Evolutionary conservation across 2,888 invertebrate species (phyloP).

Genomic region (Drosophila ustulata): DNA sequence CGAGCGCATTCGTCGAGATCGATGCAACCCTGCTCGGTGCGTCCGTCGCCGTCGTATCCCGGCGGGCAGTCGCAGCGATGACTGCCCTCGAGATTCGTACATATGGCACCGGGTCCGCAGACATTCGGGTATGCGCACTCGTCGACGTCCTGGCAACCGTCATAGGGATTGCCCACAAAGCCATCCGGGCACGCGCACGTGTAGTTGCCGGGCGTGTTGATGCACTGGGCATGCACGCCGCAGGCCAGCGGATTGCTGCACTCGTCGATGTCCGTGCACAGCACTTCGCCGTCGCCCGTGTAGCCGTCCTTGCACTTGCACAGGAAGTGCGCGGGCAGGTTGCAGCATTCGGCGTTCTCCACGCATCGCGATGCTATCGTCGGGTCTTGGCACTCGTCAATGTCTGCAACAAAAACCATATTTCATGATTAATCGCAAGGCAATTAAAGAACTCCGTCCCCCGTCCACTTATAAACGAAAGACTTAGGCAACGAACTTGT

Average conservation of each 20-base stretch:
- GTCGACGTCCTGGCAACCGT: constrained; percentile 92
- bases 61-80: constrained; percentile 94
- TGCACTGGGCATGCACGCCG: constrained; percentile 92
- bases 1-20: constrained; percentile 92
- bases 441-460: background rate
- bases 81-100: constrained; percentile 92
- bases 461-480: constrained; percentile 40
- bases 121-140: constrained; percentile 91
- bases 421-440: constrained; percentile 59
- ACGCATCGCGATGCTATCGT: constrained; percentile 93
- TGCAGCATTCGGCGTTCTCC: constrained; percentile 96
- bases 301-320: constrained; percentile 97
- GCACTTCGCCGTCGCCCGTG: constrained; percentile 95
- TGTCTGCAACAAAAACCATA: constrained; percentile 87
- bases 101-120: constrained; percentile 92
- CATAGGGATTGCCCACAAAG: constrained; percentile 93
- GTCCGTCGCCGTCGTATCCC: constrained; percentile 93
- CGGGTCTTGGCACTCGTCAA: constrained; percentile 97
- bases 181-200: constrained; percentile 94
- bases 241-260: constrained; percentile 93
- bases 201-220: constrained; percentile 94
- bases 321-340: constrained; percentile 96
- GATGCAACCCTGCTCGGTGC: constrained; percentile 88
- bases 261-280: constrained; percentile 96
- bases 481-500: constrained; percentile 55